phyloP scores from a whole-genome alignment of 64 coral and sea anemone species.

The Stylophora pistillata region DNA sequence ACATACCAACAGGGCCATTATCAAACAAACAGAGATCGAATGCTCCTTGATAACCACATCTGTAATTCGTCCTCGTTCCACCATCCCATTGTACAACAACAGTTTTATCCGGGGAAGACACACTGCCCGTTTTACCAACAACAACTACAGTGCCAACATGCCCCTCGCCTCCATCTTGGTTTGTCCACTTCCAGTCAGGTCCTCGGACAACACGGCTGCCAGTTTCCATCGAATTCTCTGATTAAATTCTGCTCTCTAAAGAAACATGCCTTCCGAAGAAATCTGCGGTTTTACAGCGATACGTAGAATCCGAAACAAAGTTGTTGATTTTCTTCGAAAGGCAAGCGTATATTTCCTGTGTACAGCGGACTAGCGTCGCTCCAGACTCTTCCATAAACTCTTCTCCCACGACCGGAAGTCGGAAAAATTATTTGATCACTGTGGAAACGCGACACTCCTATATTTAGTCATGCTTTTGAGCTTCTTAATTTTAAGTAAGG shows the following conservation, averaged over 20 bases:
- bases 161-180: conserved; percentile 98
- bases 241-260: neutral
- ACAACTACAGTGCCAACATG: conserved; percentile 91
- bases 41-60: conserved; percentile 88
- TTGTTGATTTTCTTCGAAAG: conserved; percentile 26
- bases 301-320: conserved; percentile 11
- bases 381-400: neutral
- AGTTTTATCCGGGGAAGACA: conserved; percentile 92
- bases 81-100: conserved; percentile 96
- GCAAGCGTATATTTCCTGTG: neutral
- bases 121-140: conserved; percentile 70
- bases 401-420: conserved; percentile 21
- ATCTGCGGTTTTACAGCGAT: neutral
- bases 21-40: conserved; percentile 81
- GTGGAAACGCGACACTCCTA: too few relatives aligned
- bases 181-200: conserved; percentile 88
- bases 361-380: conserved; percentile 17
- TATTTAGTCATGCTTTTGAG: too few relatives aligned
- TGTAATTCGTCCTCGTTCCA: conserved; percentile 91
- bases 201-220: conserved; percentile 89
- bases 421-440: neutral
- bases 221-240: conserved; percentile 67
- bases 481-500: neutral
- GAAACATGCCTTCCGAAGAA: neutral
- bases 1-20: conserved; percentile 83